Evolutionary conservation across 2,797 vertebrate species (phyloP).

Genomic region (Acipenser oxyrinchus): DNA sequence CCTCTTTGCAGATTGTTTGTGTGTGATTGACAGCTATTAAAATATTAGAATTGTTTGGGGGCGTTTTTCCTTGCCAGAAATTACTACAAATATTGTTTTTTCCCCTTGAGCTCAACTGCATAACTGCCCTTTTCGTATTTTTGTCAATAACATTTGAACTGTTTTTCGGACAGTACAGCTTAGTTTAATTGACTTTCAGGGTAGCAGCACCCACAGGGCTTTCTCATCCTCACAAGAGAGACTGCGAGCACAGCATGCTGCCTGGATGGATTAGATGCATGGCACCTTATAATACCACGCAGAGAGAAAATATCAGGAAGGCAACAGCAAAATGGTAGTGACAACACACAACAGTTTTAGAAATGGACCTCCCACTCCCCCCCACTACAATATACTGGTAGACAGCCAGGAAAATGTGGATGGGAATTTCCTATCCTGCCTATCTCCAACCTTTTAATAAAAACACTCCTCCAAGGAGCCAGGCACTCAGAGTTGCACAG

Average conservation of each 20-base stretch:
- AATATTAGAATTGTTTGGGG: slow-evolving; percentile 21
- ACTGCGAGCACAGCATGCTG: no score
- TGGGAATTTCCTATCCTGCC: slow-evolving; percentile 47
- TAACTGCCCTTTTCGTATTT: no score
- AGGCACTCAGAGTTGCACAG: slow-evolving; percentile 6
- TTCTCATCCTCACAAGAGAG: no score
- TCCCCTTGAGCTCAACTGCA: no score
- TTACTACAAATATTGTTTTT: no score
- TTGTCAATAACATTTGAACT: no score
- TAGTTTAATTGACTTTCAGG: no score
- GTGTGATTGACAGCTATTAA: slow-evolving; percentile 39
- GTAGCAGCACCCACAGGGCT: no score
- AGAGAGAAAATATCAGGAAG: slow-evolving; percentile 21
- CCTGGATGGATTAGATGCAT: no score
- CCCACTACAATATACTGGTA: slow-evolving; percentile 40
- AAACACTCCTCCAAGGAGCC: background rate
- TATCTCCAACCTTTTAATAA: background rate
- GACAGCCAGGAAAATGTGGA: slow-evolving; percentile 49
- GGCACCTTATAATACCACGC: no score
- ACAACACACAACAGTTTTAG: slow-evolving; percentile 50
- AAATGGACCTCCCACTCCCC: slow-evolving; percentile 33
- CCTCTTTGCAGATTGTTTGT: slow-evolving; percentile 36
- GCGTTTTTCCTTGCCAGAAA: no score
- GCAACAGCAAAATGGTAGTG: slow-evolving; percentile 31
- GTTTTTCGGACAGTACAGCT: no score